Percentiles rank a stretch among this genome's conserved stretches.
These are phyloP conservation scores for Microctenopoma lineatum DNA, from an alignment of 2,797 vertebrate genomes.

Conservation along the genomic window DNA sequence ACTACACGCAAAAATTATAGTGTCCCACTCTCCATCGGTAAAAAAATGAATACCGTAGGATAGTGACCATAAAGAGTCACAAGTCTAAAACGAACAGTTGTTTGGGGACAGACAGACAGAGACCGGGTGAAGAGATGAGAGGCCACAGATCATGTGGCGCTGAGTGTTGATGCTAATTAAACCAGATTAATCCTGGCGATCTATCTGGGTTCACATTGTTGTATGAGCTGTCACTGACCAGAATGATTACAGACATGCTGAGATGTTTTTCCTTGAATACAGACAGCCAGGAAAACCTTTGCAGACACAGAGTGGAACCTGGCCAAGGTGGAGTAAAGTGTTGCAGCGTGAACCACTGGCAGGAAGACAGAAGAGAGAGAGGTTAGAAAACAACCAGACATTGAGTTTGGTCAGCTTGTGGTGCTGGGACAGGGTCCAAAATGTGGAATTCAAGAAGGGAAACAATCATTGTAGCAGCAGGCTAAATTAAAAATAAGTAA, in stretches of 20 bases:
- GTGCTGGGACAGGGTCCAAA: slow-evolving; percentile 37
- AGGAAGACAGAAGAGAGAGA: slow-evolving; percentile 44
- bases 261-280: slow-evolving; percentile 58
- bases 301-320: slow-evolving; percentile 64
- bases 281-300: slow-evolving; percentile 49
- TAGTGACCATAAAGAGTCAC: slow-evolving; percentile 9
- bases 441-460: slow-evolving; percentile 45
- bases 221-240: slow-evolving; percentile 56
- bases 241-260: slow-evolving; percentile 56
- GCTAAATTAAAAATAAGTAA: slow-evolving; percentile 22
- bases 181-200: slow-evolving; percentile 64
- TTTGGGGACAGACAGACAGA: slow-evolving; percentile 5
- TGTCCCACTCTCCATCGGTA: too few relatives aligned
- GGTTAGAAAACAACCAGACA: slow-evolving; percentile 62
- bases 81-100: slow-evolving; percentile 10
- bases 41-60: neutral
- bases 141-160: slow-evolving; percentile 31
- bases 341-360: slow-evolving; percentile 58
- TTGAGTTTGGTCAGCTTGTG: slow-evolving; percentile 62
- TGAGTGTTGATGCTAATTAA: slow-evolving; percentile 60
- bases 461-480: slow-evolving; percentile 5
- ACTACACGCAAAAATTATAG: neutral
- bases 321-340: slow-evolving; percentile 57
- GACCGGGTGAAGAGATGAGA: slow-evolving; percentile 12
- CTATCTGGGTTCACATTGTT: slow-evolving; percentile 52